A percentile compares a stretch with the other conserved stretches of the same genome.
These are phyloP conservation scores for Forbesichthys papilliferus DNA, from an alignment of 2,113 vertebrate genomes.

Conservation along the genomic window DNA sequence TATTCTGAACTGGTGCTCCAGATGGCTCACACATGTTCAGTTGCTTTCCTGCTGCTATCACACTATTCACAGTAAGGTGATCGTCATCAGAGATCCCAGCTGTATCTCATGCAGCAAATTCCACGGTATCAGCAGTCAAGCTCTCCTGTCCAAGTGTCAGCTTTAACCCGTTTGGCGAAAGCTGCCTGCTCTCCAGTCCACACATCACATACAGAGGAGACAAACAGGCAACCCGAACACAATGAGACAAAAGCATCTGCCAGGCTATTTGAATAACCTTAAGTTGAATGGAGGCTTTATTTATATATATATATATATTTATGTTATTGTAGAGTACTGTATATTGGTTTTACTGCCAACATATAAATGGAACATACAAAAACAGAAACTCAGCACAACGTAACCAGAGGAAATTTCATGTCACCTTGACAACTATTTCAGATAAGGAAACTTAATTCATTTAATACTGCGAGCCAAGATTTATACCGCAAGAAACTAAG, in stretches of 20 bases:
- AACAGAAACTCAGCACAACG: constrained; percentile 19
- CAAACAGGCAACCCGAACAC: constrained; percentile 2
- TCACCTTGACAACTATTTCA: constrained; percentile 52
- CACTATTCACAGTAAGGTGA: constrained; percentile 69
- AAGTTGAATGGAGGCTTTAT: background rate
- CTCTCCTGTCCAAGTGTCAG: constrained; percentile 34
- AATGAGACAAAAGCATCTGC: background rate
- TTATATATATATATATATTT: constrained; percentile 8
- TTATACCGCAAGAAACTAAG: constrained; percentile 27
- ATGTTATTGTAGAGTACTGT: constrained; percentile 7
- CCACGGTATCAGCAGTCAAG: constrained; percentile 56
- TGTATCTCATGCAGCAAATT: constrained; percentile 62
- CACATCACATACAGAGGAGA: constrained; percentile 21
- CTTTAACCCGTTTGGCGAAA: constrained; percentile 55
- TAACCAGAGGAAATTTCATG: constrained; percentile 50
- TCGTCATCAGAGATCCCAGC: constrained; percentile 58
- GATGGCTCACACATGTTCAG: constrained; percentile 72
- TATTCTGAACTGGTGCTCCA: constrained; percentile 64
- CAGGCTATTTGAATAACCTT: background rate
- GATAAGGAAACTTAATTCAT: constrained; percentile 62
- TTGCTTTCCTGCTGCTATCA: constrained; percentile 69
- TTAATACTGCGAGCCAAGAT: constrained; percentile 55
- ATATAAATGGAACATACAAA: constrained; percentile 40
- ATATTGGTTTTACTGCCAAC: constrained; percentile 37
- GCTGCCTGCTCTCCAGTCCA: background rate